Base-by-base conservation (phyloP, 2,888 invertebrate genomes). In the Diadegma fenestrale region DNA sequence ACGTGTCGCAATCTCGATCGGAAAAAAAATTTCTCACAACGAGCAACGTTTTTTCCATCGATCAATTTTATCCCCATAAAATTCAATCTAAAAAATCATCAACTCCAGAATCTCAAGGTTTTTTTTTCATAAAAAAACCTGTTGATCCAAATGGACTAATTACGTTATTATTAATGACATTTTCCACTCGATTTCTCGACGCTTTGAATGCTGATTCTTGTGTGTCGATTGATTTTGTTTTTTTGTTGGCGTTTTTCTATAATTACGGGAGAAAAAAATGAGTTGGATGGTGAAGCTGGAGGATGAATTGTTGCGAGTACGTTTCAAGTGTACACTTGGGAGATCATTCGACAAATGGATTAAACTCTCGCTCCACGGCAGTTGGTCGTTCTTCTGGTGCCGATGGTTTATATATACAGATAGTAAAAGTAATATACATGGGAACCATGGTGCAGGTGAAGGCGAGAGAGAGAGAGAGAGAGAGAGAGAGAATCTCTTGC, bases 401-500 rank as follows among this genome's bases (percentile, higher is more conserved):
- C 77, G 64, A 66, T 43, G 54, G 10, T 19, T 69, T 64, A 63
- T 64, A 63, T 2, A 30, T 63, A 48, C 33, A 33, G 33, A 33
- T 19, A 30, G 48, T 48, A 48, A 17, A 33, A 33, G 19, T 17
- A 45, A 33, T 43, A 61, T 43, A 61, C 33, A 73, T 43, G 26
- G 33, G 61, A 51, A n/a, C 3, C 54, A 22, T 26, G 17, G 26
- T 68, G 14, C 10, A 41, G 58, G 33, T n/a, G 51, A 71, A 12
- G 7, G 19, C 37, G 33, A n/a, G 58, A 8, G 37, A 71, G 61
- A 8, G 43, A 33, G 30, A 54, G 51, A 58, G 43, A 71, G 51
- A n/a, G 54, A 76, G 58, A 61, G 81, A 41, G 54, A 19, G 78
- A 78, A 54, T 79, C 71, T 80, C 37, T 82, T 89, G 90, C 89